Base-by-base conservation (phyloP, 2,888 invertebrate species). In the Drosophila meridionalis region DNA sequence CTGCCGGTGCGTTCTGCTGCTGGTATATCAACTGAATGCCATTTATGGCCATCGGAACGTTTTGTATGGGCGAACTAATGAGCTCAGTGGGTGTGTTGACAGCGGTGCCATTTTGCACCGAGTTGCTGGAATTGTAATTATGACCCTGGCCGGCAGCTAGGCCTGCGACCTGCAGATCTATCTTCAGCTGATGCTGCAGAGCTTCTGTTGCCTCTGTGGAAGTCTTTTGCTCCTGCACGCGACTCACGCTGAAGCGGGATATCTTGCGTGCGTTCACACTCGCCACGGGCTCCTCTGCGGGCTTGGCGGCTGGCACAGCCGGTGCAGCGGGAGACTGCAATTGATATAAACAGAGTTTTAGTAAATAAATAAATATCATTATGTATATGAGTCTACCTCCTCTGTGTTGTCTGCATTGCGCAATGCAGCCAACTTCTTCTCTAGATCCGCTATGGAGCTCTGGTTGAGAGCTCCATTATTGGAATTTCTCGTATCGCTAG, bases 401-500 rank as follows among this genome's bases (percentile, higher is more conserved):
- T 91, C 92, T 40, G 82, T 28, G 48, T 86, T 87, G 50, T 92
- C 92, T 9, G 78, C 68, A 74, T 85, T 89, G 62, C 95, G 94
- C 65, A 95, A 83, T 69, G 94, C 94, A 4, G 94, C 93, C 63
- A 95, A 91, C 80, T 95, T 95, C 64, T 94, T 94, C 76, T 95
- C 95, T 9, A 95, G 91, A 90, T 95, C 94, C 1, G 94, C 94
- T 59, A 95, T 82, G 2, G 92, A 92, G 58, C 76, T 92, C 65
- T 89, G 89, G 53, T 89, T 85, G 1, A 85, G 53, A 8, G 90
- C 86, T 12, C 90, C 89, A 45, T 89, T 89, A 58, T 76, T 82
- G 1, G 77, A 70, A 69, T 74, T 89, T 12, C 81, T 74, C 4
- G 73, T 61, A 11, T 70, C 75, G 28, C 50, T 58, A 14, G 48